Base-by-base conservation (phyloP, 2,113 vertebrate genomes). In the Phylloscopus whistleri region DNA sequence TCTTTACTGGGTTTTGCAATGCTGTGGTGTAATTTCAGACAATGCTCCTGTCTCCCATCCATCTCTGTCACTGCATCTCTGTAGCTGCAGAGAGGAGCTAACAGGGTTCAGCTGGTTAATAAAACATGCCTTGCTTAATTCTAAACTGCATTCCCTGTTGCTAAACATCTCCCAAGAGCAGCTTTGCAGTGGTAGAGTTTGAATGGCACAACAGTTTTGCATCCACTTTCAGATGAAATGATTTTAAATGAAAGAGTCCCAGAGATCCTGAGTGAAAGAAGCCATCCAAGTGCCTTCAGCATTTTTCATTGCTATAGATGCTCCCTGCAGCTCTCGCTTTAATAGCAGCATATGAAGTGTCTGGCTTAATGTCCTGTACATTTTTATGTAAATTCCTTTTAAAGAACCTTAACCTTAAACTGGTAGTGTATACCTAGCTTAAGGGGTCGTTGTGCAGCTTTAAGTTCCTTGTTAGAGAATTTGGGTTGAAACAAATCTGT, bases 271-370 rank as follows among this genome's bases (percentile, higher is more conserved):
- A 48, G 33, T 72, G 20, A 86, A 67, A 63, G 52, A 81, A 93
- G 41, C 56, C 60, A 60, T 74, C 56, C 64, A 44, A 89, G 46
- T 35, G 80, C 83, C 49, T 89, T 82, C 58, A 92, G 68, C 49
- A 1, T 72, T 94, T 96, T 90, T 93, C 73, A 64, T 84, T 93
- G 48, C 74, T 75, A 4, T 64, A 64, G 72, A 26, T 67, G 35
- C 30, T 86, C 18, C 58, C 74, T 85, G 88, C 78, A 83, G 39
- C 75, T 94, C 39, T 79, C 63, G 37, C 72, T 94, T 77, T 72
- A 73, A 37, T 60, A 27, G 55, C 75, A 84, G 21, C 80, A 18
- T 59, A n/a, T 23, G 26, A 91, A 90, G 33, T 73, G 18, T 84
- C 55, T 86, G 55, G 13, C n/a, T 90, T 89, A 93, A 90, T 89